Evolutionary conservation across 92 coral and sea anemone species (phyloP).

Genomic region (Epizoanthus rinbou): DNA sequence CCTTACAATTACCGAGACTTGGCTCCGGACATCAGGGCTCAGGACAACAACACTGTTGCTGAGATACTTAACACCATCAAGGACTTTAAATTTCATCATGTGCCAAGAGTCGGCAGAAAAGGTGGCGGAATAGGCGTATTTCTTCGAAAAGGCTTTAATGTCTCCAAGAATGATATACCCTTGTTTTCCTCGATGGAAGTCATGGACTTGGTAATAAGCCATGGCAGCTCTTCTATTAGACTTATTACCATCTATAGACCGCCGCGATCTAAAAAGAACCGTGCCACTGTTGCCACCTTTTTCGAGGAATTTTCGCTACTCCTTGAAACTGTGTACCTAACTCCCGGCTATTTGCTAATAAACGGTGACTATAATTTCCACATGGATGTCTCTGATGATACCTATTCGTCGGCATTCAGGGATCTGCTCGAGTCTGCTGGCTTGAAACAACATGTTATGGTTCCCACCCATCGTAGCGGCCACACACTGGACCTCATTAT

Average conservation of each 20-base stretch:
- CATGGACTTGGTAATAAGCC: slow-evolving; percentile 22
- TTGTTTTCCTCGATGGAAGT: slow-evolving; percentile 18
- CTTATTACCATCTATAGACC: slow-evolving; percentile 14
- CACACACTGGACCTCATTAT: slow-evolving; percentile 4
- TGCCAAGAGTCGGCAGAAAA: slow-evolving; percentile 13
- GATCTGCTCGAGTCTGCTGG: slow-evolving; percentile 1
- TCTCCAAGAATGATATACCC: too few species aligned
- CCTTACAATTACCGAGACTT: slow-evolving; percentile 1
- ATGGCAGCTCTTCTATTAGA: slow-evolving; percentile 17
- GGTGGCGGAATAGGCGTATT: slow-evolving; percentile 26
- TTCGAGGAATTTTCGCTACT: slow-evolving; percentile 4
- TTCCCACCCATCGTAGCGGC: slow-evolving; percentile 24
- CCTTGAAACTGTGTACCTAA: neutral
- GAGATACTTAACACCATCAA: slow-evolving; percentile 18
- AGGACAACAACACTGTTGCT: slow-evolving; percentile 28
- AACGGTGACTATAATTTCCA: slow-evolving; percentile 14
- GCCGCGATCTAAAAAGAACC: neutral
- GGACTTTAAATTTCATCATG: slow-evolving; percentile 22
- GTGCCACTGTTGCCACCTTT: slow-evolving; percentile 1
- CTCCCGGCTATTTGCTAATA: slow-evolving; percentile 11
- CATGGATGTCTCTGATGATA: neutral
- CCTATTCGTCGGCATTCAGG: neutral
- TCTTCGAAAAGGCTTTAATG: slow-evolving; percentile 20
- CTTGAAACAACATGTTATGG: slow-evolving; percentile 8
- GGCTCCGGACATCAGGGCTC: neutral